Percentiles rank a stretch among this genome's conserved stretches.
Conservation (phyloP, 2,113 vertebrate genomes). For the Anser brachyrhynchus region DNA sequence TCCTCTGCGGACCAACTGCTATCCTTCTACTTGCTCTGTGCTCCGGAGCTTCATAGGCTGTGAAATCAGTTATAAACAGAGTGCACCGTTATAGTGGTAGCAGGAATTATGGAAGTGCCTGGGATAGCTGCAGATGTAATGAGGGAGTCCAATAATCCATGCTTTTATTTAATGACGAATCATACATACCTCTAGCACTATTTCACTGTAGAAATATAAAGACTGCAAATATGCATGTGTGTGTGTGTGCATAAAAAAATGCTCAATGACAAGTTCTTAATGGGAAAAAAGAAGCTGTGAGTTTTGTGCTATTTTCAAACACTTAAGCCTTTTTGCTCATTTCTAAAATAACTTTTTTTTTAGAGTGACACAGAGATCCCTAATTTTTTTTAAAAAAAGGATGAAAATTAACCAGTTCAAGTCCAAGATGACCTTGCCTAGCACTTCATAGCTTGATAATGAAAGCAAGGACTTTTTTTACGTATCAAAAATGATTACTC, state of each 20-base stretch:
- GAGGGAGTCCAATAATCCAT: background rate
- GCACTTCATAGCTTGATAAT: background rate
- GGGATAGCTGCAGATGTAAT: background rate
- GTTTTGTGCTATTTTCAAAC: background rate
- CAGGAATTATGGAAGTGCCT: background rate
- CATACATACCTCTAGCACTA: background rate
- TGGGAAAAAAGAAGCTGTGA: background rate
- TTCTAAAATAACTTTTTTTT: background rate
- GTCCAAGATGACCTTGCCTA: background rate
- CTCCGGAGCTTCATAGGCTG: background rate
- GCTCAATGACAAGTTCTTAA: background rate
- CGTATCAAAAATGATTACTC: background rate
- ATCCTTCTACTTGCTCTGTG: background rate
- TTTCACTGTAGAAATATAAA: background rate
- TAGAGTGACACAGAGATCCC: background rate
- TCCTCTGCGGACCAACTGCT: background rate
- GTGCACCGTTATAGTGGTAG: accelerated
- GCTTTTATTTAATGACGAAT: background rate
- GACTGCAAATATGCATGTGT: background rate
- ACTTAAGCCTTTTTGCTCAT: background rate
- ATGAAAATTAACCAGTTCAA: background rate
- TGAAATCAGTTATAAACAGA: background rate
- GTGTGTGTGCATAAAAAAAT: background rate
- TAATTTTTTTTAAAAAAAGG: background rate
- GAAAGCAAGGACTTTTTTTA: background rate